Conservation (phyloP, 2,113 vertebrate genomes). For the Circaetus gallicus region DNA sequence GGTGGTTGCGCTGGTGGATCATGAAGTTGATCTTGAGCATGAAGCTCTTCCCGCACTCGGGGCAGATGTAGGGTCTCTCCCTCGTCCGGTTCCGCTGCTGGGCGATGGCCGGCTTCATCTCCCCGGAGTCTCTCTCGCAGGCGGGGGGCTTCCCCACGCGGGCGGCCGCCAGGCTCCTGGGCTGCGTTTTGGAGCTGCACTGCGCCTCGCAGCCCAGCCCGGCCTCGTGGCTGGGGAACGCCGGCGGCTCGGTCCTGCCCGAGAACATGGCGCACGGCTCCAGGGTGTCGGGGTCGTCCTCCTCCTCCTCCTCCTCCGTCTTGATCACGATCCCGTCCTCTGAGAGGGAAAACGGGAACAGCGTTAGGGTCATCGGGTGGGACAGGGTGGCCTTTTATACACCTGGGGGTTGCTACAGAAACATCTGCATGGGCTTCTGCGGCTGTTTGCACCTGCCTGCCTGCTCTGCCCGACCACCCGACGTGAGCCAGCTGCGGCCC, state of each 20-base stretch:
- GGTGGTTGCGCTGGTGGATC: constrained; percentile 81
- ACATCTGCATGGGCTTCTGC: neutral
- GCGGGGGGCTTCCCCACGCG: neutral
- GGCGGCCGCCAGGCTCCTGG: neutral
- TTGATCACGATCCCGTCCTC: constrained; percentile 64
- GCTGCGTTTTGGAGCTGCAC: constrained; percentile 30
- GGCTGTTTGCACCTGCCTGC: neutral
- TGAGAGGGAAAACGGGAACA: neutral
- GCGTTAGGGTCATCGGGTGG: fast-evolving
- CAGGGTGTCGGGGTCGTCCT: constrained; percentile 60
- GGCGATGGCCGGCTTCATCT: neutral
- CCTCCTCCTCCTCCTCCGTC: constrained; percentile 59
- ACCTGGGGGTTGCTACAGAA: neutral
- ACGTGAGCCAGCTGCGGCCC: fast-evolving
- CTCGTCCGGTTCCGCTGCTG: constrained; percentile 76
- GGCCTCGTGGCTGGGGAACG: constrained; percentile 22
- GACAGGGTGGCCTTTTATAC: fast-evolving
- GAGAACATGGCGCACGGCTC: constrained; percentile 60
- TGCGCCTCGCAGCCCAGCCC: constrained; percentile 39
- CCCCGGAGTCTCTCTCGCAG: constrained; percentile 51
- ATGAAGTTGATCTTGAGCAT: constrained; percentile 79
- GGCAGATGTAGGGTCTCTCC: constrained; percentile 77
- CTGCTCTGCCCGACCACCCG: fast-evolving
- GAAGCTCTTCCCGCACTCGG: constrained; percentile 80
- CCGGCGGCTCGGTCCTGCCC: constrained; percentile 6